These are phyloP conservation scores for Ditylenchus dipsaci DNA, from an alignment of 1,140 invertebrate species.

Conservation along the genomic window DNA sequence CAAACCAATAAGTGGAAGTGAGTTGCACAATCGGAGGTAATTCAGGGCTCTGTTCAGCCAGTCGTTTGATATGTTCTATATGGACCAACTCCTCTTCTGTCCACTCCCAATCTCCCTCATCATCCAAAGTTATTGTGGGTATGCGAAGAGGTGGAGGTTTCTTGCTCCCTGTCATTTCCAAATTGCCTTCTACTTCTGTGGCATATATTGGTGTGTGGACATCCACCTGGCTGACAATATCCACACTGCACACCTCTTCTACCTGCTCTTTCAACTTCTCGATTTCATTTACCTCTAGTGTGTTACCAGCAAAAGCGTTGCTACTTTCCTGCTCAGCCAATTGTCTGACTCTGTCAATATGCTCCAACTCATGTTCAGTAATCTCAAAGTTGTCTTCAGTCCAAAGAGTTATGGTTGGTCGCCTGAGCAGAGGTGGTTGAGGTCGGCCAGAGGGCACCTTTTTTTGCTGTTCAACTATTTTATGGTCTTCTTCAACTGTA, in stretches of 20 bases:
- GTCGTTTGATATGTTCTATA: constrained; percentile 31
- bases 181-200: background rate
- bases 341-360: background rate
- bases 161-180: background rate
- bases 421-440: background rate
- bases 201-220: no score
- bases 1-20: no score
- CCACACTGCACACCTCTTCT: no score
- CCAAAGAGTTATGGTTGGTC: background rate
- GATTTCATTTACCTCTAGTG: background rate
- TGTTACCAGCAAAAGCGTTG: no score
- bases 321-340: background rate
- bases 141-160: background rate
- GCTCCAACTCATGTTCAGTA: background rate
- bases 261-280: background rate
- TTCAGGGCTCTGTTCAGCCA: constrained; percentile 31
- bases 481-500: no score
- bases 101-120: constrained; percentile 12
- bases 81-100: constrained; percentile 39
- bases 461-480: background rate
- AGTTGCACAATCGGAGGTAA: no score
- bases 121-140: background rate
- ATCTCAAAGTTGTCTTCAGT: constrained; percentile 1
- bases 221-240: no score
- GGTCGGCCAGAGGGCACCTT: background rate